Evolutionary conservation across 2,888 invertebrate species (phyloP).

Genomic region (Phorcus lineatus): DNA sequence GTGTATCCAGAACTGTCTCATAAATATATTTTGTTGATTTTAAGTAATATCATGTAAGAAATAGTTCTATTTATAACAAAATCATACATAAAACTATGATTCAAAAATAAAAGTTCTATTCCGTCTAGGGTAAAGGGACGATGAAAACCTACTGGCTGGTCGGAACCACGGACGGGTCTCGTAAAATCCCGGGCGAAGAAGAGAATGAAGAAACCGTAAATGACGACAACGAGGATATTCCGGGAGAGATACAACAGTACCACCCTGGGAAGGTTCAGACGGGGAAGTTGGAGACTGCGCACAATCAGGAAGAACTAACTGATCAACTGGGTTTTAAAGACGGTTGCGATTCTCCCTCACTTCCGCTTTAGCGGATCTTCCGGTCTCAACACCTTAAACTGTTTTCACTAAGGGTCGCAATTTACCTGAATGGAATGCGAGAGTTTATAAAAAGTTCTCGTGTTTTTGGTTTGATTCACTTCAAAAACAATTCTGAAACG

Average conservation of each 20-base stretch:
- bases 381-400: too few species aligned
- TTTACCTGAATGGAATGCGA: too few species aligned
- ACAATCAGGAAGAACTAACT: background rate
- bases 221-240: slow-evolving; percentile 29
- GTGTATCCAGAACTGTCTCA: too few species aligned
- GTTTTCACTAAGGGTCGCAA: too few species aligned
- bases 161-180: background rate
- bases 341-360: background rate
- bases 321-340: slow-evolving; percentile 10
- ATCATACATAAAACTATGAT: too few species aligned
- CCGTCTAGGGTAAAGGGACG: slow-evolving; percentile 35
- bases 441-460: too few species aligned
- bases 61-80: too few species aligned
- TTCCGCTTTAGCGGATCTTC: too few species aligned
- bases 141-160: slow-evolving; percentile 38
- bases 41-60: too few species aligned
- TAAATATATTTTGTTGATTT: too few species aligned
- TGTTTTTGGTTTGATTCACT: too few species aligned
- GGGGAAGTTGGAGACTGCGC: slow-evolving; percentile 17
- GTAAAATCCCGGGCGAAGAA: slow-evolving; percentile 16
- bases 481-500: too few species aligned
- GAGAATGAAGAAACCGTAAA: background rate
- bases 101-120: background rate
- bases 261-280: slow-evolving; percentile 29
- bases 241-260: slow-evolving; percentile 36